These are phyloP conservation scores for Tetramorium alpestre DNA, from an alignment of 1,140 invertebrate genomes.

Conservation along the genomic window DNA sequence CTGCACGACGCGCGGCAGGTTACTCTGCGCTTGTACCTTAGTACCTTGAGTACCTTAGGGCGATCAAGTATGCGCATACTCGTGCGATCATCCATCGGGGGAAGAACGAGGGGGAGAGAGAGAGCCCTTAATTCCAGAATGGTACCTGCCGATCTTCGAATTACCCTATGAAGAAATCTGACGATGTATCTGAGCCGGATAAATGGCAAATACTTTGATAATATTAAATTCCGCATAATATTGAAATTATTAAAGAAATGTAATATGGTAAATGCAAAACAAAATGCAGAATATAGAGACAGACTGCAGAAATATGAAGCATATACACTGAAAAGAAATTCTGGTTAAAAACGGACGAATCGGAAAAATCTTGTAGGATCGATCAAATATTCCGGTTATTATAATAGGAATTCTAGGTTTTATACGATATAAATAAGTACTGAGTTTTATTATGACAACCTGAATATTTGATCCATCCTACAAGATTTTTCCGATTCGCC, in stretches of 20 bases:
- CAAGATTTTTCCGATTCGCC: too few species aligned
- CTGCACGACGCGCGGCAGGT: slow-evolving; percentile 34
- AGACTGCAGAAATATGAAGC: not conserved
- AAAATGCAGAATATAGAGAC: not conserved
- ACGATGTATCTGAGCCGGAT: not conserved
- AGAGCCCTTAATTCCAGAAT: not conserved
- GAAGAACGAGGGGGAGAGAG: not conserved
- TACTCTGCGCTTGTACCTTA: slow-evolving; percentile 4
- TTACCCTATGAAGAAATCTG: not conserved
- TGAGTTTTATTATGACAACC: too few species aligned
- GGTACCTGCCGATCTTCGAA: not conserved
- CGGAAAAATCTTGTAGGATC: too few species aligned
- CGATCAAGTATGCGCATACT: slow-evolving; percentile 34
- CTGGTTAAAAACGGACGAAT: too few species aligned
- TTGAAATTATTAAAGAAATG: not conserved
- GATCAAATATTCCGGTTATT: too few species aligned
- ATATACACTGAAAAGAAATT: too few species aligned
- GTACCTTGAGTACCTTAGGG: slow-evolving; percentile 34
- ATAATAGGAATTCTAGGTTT: too few species aligned
- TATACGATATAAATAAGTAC: too few species aligned
- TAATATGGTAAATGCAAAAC: not conserved
- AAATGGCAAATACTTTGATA: not conserved
- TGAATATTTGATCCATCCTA: too few species aligned
- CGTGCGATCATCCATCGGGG: not conserved
- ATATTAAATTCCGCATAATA: not conserved